phyloP scores from a whole-genome alignment of 1,140 invertebrate species.

The Zaprionus inermis region DNA sequence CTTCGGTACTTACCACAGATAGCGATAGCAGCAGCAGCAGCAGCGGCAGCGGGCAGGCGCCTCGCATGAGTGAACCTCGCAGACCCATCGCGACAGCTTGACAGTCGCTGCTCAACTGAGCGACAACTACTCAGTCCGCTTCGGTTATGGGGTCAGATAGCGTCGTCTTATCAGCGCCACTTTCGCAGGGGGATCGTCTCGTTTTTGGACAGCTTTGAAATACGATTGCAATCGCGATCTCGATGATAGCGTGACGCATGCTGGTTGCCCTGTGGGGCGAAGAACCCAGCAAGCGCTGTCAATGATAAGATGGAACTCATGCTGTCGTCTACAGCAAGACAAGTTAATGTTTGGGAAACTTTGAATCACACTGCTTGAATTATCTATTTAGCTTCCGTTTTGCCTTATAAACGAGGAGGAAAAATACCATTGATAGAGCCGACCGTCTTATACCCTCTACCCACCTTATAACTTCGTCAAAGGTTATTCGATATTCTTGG shows the following conservation, averaged over 20 bases:
- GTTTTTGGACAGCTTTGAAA: constrained; percentile 24
- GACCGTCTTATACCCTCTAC: too few species aligned
- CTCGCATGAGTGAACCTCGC: background rate
- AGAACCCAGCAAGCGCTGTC: constrained; percentile 21
- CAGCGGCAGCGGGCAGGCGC: background rate
- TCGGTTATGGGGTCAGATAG: constrained; percentile 19
- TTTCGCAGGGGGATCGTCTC: constrained; percentile 26
- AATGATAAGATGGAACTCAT: background rate
- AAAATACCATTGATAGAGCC: too few species aligned
- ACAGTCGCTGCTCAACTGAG: constrained; percentile 55
- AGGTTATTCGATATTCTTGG: too few species aligned
- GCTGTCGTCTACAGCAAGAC: background rate
- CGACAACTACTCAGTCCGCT: background rate
- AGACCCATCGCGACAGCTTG: constrained; percentile 42
- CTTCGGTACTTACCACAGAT: constrained; percentile 27
- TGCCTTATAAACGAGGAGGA: too few species aligned
- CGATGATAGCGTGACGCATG: constrained; percentile 23
- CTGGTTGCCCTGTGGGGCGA: background rate
- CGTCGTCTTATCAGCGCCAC: constrained; percentile 30
- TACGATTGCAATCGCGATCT: constrained; percentile 15
- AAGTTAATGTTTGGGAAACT: background rate
- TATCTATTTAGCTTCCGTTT: background rate
- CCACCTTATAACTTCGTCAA: too few species aligned
- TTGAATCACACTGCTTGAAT: background rate
- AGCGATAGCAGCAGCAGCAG: constrained; percentile 9